phyloP scores from a whole-genome alignment of 2,888 invertebrate genomes.

The Ophraella communa region DNA sequence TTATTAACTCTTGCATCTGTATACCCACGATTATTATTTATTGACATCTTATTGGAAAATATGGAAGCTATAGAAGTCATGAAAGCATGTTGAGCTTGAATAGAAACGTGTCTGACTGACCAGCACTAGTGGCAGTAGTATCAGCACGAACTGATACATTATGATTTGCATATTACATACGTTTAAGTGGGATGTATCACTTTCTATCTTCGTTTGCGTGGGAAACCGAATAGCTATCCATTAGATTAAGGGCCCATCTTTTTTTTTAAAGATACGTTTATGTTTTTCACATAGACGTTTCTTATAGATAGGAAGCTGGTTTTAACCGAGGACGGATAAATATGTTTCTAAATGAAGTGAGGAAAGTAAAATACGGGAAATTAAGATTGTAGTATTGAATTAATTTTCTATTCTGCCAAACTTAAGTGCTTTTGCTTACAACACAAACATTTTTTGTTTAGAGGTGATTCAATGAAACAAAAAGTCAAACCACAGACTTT shows the following conservation, averaged over 20 bases:
- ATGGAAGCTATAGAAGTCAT: neutral
- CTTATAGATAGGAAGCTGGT: neutral
- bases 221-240: neutral
- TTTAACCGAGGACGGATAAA: no score
- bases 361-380: no score
- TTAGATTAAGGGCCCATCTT: neutral
- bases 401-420: no score
- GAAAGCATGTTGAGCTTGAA: neutral
- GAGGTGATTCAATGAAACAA: no score
- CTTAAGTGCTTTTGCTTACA: no score
- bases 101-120: slow-evolving; percentile 6
- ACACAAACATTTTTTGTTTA: no score
- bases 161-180: neutral
- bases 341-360: no score
- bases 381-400: no score
- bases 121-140: neutral
- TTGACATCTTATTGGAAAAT: neutral
- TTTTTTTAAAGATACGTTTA: neutral
- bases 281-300: neutral
- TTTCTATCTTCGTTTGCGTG: neutral
- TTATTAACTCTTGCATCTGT: neutral
- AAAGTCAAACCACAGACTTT: no score
- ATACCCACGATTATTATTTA: neutral
- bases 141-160: neutral
- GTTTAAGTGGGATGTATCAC: slow-evolving; percentile 1